Evolutionary conservation across 1,140 invertebrate species (phyloP).

Genomic region (Campoletis sonorensis): DNA sequence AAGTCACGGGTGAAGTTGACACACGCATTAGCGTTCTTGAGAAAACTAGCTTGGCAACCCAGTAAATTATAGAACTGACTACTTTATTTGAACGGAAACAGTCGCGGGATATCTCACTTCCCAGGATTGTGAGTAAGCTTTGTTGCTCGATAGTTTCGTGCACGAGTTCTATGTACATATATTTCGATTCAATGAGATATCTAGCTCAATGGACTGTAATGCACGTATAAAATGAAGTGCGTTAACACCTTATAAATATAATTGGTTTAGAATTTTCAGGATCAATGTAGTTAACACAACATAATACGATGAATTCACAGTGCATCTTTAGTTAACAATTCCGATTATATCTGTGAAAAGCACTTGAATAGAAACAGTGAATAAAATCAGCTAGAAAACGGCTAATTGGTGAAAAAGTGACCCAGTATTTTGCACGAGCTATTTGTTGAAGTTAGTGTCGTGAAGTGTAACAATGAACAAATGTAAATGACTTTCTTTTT

Average conservation of each 20-base stretch:
- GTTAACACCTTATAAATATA: constrained; percentile 12
- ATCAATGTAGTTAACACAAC: background rate
- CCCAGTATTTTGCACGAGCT: no score
- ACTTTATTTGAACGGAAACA: constrained; percentile 68
- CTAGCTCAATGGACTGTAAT: background rate
- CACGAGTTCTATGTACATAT: background rate
- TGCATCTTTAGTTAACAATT: background rate
- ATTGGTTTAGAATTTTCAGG: background rate
- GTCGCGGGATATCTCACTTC: constrained; percentile 61
- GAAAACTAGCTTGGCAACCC: background rate
- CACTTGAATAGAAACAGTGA: no score
- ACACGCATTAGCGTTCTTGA: constrained; percentile 62
- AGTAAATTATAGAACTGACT: background rate
- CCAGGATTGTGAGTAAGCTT: constrained; percentile 66
- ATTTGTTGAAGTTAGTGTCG: no score
- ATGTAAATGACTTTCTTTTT: no score
- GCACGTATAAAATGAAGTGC: background rate
- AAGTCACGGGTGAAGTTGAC: constrained; percentile 64
- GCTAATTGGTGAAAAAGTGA: no score
- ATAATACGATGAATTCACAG: background rate
- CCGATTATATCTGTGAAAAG: no score
- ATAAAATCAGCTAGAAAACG: no score
- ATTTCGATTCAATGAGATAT: background rate
- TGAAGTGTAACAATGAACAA: no score
- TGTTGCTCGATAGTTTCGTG: constrained; percentile 56